Evolutionary conservation across 2,113 vertebrate species (phyloP).

Genomic region (Ophthalmolycus amberensis): DNA sequence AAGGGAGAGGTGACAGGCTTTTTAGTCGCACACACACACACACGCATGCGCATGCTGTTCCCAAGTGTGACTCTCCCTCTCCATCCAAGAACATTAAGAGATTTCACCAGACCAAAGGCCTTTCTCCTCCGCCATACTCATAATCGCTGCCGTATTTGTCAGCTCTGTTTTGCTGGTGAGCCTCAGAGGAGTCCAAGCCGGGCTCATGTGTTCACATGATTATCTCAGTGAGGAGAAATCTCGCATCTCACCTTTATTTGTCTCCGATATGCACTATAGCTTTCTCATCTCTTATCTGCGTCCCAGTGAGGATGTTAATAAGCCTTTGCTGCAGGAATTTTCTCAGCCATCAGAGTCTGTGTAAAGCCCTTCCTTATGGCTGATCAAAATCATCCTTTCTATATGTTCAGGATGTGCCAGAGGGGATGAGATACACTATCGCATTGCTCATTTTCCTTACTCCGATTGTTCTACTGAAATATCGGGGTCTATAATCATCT

Average conservation of each 20-base stretch:
- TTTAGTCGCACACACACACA: slow-evolving; percentile 26
- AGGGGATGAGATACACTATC: slow-evolving; percentile 49
- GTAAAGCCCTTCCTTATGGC: slow-evolving; percentile 35
- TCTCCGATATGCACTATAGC: slow-evolving; percentile 47
- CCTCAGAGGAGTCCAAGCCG: slow-evolving; percentile 42
- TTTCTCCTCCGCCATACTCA: slow-evolving; percentile 34
- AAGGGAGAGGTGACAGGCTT: slow-evolving; percentile 61
- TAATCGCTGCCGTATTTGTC: slow-evolving; percentile 66
- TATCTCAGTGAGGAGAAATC: slow-evolving; percentile 60
- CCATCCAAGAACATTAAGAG: slow-evolving; percentile 73
- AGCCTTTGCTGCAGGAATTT: slow-evolving; percentile 34
- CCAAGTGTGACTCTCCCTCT: slow-evolving; percentile 58
- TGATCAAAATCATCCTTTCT: slow-evolving; percentile 68
- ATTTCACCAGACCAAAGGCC: slow-evolving; percentile 63
- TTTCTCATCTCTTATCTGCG: slow-evolving; percentile 53
- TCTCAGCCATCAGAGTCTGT: slow-evolving; percentile 7
- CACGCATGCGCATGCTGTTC: slow-evolving; percentile 27
- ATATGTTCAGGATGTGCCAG: slow-evolving; percentile 38
- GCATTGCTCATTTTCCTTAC: slow-evolving; percentile 6
- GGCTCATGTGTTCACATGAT: slow-evolving; percentile 70
- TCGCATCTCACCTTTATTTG: slow-evolving; percentile 73
- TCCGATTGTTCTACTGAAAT: slow-evolving; percentile 6
- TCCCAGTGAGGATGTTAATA: slow-evolving; percentile 45
- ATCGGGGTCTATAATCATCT: slow-evolving; percentile 3
- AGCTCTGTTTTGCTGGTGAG: slow-evolving; percentile 61